Conservation (phyloP, 2,113 vertebrate genomes). For the Mesocricetus auratus region DNA sequence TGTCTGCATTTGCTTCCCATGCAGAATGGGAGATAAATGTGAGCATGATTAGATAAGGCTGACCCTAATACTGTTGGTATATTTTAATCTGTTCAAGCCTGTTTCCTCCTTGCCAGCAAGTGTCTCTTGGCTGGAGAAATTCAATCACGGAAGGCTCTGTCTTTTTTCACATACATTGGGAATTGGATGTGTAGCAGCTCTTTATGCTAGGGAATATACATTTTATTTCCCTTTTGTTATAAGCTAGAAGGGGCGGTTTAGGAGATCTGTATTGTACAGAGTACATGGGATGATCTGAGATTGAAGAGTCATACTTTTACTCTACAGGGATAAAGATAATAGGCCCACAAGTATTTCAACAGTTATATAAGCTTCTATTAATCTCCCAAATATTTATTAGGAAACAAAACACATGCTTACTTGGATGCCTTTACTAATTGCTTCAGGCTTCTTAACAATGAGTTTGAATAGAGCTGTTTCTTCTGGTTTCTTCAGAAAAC, state of each 20-base stretch:
- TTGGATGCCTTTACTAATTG: constrained; percentile 55
- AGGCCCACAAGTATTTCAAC: constrained; percentile 69
- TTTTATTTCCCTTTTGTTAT: constrained; percentile 67
- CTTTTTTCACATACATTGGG: constrained; percentile 41
- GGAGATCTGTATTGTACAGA: constrained; percentile 41
- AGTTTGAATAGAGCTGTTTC: constrained; percentile 64
- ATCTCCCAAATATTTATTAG: constrained; percentile 71
- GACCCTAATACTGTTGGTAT: constrained; percentile 56
- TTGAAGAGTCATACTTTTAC: constrained; percentile 77
- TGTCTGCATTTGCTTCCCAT: constrained; percentile 53
- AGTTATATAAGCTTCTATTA: constrained; percentile 71
- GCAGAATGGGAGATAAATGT: constrained; percentile 67
- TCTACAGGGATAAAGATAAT: constrained; percentile 52
- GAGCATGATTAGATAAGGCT: constrained; percentile 53
- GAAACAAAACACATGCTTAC: constrained; percentile 70
- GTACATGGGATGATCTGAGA: constrained; percentile 69
- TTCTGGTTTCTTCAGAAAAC: constrained; percentile 46
- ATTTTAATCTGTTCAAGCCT: constrained; percentile 66
- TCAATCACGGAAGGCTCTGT: constrained; percentile 52
- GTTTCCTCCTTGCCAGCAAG: constrained; percentile 8
- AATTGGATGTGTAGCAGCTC: constrained; percentile 63
- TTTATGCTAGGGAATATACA: constrained; percentile 56
- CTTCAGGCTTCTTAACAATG: constrained; percentile 72
- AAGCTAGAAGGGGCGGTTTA: constrained; percentile 69
- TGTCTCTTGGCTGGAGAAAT: constrained; percentile 65